These are phyloP conservation scores for Brevimyrus niger DNA, from an alignment of 2,113 vertebrate species.

Conservation along the genomic window DNA sequence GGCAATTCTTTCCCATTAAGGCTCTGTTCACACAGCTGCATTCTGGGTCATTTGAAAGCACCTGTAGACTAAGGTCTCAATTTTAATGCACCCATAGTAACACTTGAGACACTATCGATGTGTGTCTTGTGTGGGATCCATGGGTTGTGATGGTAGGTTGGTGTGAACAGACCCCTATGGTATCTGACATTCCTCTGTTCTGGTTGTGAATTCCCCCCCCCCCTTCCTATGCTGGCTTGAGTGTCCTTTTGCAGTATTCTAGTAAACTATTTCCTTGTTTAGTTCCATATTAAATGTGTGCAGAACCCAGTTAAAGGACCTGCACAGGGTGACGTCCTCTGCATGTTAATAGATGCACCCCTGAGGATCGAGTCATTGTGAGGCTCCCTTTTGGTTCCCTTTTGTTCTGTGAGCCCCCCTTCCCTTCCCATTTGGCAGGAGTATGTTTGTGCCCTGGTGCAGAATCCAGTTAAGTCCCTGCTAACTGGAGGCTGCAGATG, in stretches of 20 bases:
- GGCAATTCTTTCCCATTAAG: background rate
- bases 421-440: background rate
- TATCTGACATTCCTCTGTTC: background rate
- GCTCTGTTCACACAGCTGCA: conserved; percentile 1
- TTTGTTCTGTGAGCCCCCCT: background rate
- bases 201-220: background rate
- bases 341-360: background rate
- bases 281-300: background rate
- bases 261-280: background rate
- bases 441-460: background rate
- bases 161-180: background rate
- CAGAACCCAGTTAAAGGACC: background rate
- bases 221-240: background rate
- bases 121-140: background rate
- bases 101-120: background rate
- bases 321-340: background rate
- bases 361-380: background rate
- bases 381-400: no score
- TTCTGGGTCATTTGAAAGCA: background rate
- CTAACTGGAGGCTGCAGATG: background rate
- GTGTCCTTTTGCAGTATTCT: background rate
- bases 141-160: background rate
- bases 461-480: background rate
- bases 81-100: background rate
- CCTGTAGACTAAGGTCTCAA: background rate